These are phyloP conservation scores for Sebastolobus alascanus DNA, from an alignment of 2,797 vertebrate genomes.

Conservation along the genomic window DNA sequence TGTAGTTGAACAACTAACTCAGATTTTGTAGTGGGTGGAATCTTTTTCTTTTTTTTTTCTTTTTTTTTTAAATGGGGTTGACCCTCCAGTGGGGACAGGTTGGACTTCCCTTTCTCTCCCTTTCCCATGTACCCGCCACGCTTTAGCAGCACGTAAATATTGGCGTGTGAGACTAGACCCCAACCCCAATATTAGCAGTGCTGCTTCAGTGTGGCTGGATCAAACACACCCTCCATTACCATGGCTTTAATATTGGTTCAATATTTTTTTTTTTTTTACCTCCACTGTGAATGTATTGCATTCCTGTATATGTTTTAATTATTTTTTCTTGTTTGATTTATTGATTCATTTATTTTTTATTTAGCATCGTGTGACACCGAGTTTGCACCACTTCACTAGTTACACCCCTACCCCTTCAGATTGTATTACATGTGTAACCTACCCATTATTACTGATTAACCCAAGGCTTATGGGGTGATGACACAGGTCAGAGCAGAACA, in stretches of 20 bases:
- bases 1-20: conserved; percentile 17
- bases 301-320: conserved; percentile 12
- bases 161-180: conserved; percentile 92
- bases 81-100: conserved; percentile 59
- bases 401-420: conserved; percentile 30
- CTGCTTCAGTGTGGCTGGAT: conserved; percentile 96
- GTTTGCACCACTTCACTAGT: conserved; percentile 40
- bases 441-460: conserved; percentile 66
- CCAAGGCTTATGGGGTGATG: conserved; percentile 27
- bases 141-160: conserved; percentile 99
- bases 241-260: conserved; percentile 59
- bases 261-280: neutral
- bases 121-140: conserved; percentile 87
- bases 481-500: conserved; percentile 30
- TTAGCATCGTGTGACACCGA: conserved; percentile 25
- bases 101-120: conserved; percentile 39
- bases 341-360: conserved; percentile 12
- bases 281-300: conserved; percentile 29
- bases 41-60: neutral
- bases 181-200: conserved; percentile 99
- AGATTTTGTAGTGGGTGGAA: conserved; percentile 11
- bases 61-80: conserved; percentile 10
- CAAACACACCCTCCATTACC: conserved; percentile 77
- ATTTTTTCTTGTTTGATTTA: conserved; percentile 9
- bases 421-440: conserved; percentile 48